phyloP scores from a whole-genome alignment of 2,113 vertebrate genomes.

The Sciurus niger region DNA sequence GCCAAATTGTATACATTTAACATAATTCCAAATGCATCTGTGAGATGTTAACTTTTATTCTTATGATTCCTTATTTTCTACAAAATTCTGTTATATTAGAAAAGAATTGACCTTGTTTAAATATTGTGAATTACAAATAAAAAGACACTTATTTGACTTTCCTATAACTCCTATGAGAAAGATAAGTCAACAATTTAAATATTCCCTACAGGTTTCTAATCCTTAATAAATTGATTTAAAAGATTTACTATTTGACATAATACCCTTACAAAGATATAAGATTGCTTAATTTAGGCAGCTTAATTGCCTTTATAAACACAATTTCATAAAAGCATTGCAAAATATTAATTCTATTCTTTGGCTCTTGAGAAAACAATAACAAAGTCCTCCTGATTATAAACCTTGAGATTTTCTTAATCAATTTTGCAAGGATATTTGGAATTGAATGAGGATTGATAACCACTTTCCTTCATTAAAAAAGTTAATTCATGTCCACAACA shows the following conservation, averaged over 20 bases:
- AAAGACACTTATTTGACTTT: slow-evolving; percentile 21
- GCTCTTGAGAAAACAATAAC: slow-evolving; percentile 56
- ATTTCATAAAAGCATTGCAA: slow-evolving; percentile 63
- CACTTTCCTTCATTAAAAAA: not conserved
- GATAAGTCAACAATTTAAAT: slow-evolving; percentile 66
- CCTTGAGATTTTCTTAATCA: not conserved
- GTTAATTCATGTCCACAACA: not conserved
- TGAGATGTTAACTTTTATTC: not conserved
- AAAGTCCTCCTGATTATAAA: slow-evolving; percentile 54
- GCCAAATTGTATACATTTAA: not conserved
- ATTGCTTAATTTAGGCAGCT: slow-evolving; percentile 70
- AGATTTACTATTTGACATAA: slow-evolving; percentile 67
- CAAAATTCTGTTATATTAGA: slow-evolving; percentile 45
- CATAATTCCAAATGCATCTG: not conserved
- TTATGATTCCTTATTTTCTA: slow-evolving; percentile 7
- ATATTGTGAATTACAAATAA: slow-evolving; percentile 71
- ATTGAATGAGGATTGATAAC: not conserved
- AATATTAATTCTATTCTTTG: slow-evolving; percentile 45
- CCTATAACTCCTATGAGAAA: slow-evolving; percentile 24
- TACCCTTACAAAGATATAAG: slow-evolving; percentile 57
- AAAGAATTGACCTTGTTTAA: slow-evolving; percentile 50
- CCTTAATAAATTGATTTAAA: slow-evolving; percentile 79
- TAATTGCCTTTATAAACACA: slow-evolving; percentile 72
- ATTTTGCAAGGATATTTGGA: not conserved
- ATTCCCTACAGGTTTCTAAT: slow-evolving; percentile 65